Evolutionary conservation across 1,140 invertebrate species (phyloP).

Genomic region (Streblospio benedicti): DNA sequence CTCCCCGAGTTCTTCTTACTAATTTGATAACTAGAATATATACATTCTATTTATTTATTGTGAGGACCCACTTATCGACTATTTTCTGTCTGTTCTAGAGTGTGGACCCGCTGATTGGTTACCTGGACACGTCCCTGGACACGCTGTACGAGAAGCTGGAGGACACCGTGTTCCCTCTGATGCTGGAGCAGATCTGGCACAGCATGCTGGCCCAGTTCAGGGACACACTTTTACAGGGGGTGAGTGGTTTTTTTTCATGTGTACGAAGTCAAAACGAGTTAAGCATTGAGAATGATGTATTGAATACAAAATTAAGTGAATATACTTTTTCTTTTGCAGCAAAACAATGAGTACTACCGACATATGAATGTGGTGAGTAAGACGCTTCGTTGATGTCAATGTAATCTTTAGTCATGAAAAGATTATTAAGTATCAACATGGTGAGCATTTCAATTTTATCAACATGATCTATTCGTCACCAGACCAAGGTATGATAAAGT

Average conservation of each 20-base stretch:
- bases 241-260: constrained; percentile 20
- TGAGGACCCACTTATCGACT: neutral
- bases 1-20: neutral
- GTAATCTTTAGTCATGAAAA: too few relatives aligned
- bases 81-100: constrained; percentile 47
- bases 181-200: constrained; percentile 62
- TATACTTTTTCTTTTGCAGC: constrained; percentile 19
- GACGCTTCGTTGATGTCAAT: neutral
- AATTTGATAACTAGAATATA: neutral
- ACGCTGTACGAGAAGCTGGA: constrained; percentile 62
- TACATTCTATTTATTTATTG: neutral
- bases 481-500: neutral
- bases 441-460: neutral
- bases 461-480: too few relatives aligned
- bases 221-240: constrained; percentile 31
- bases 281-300: neutral
- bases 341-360: constrained; percentile 32
- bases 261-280: neutral
- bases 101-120: constrained; percentile 73
- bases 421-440: too few relatives aligned
- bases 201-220: constrained; percentile 23
- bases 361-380: constrained; percentile 32
- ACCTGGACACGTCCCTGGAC: constrained; percentile 66
- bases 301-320: neutral
- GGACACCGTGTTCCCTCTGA: constrained; percentile 63